Evolutionary conservation across 2,113 vertebrate genomes (phyloP).

Genomic region (Lophotis ruficrista): DNA sequence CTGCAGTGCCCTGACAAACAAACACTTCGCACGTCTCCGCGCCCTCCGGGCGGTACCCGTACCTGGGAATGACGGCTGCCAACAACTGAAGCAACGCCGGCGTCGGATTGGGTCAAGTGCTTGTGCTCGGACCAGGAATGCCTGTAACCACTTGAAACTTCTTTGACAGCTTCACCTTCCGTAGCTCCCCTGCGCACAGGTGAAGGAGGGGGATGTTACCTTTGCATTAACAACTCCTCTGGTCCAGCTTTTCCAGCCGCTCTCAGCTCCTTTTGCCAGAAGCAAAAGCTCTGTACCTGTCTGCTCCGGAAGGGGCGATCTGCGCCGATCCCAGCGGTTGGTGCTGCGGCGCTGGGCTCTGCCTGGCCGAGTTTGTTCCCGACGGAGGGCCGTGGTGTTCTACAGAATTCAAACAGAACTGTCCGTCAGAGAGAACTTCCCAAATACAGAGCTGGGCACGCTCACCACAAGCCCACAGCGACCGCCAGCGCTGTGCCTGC

Average conservation of each 20-base stretch:
- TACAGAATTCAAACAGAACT: conserved; percentile 34
- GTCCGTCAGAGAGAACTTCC: background rate
- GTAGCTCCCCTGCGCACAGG: conserved; percentile 68
- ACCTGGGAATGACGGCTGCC: conserved; percentile 80
- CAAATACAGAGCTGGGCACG: fast-evolving
- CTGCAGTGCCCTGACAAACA: fast-evolving
- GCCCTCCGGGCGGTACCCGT: background rate
- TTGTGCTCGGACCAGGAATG: conserved; percentile 84
- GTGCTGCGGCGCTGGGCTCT: conserved; percentile 91
- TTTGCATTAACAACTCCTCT: background rate
- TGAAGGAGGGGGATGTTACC: background rate
- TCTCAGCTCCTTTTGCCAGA: conserved; percentile 7
- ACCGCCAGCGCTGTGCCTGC: fast-evolving
- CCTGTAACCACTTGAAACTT: conserved; percentile 48
- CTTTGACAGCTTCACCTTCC: conserved; percentile 79
- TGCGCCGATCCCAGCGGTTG: conserved; percentile 81
- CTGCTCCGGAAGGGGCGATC: conserved; percentile 52
- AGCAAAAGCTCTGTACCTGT: conserved; percentile 60
- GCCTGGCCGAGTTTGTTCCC: conserved; percentile 90
- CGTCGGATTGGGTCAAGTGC: conserved; percentile 73
- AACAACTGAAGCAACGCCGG: conserved; percentile 46
- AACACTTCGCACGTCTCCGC: fast-evolving
- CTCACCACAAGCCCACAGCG: fast-evolving
- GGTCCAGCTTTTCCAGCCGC: background rate
- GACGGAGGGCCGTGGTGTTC: conserved; percentile 91